These are phyloP conservation scores for Himalopsyche phryganea DNA, from an alignment of 1,140 invertebrate genomes.

Conservation along the genomic window DNA sequence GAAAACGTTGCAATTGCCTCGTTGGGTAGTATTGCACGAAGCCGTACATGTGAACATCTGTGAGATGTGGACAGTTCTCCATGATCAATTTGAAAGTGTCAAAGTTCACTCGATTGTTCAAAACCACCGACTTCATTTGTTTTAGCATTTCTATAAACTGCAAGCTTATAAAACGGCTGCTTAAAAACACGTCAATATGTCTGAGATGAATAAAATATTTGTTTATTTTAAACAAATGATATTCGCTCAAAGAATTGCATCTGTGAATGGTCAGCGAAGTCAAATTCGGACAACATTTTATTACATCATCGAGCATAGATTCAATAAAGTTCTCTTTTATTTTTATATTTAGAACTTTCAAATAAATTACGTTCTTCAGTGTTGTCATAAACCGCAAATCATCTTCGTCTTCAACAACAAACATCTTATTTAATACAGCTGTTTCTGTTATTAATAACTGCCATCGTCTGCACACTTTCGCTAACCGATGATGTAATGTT, in stretches of 20 bases:
- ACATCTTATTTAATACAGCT: background rate
- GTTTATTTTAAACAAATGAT: slow-evolving; percentile 14
- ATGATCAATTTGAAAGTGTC: slow-evolving; percentile 9
- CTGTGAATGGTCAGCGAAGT: slow-evolving; percentile 15
- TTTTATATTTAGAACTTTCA: slow-evolving; percentile 11
- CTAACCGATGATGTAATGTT: background rate
- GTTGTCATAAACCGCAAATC: slow-evolving; percentile 15
- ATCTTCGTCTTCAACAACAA: slow-evolving; percentile 1
- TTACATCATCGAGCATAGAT: slow-evolving; percentile 14
- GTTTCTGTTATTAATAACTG: slow-evolving; percentile 4
- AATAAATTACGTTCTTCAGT: slow-evolving; percentile 7
- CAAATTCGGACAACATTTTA: slow-evolving; percentile 8
- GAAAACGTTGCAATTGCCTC: slow-evolving; percentile 12
- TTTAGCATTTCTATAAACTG: slow-evolving; percentile 14
- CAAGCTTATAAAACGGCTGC: slow-evolving; percentile 13
- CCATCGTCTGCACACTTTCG: slow-evolving; percentile 23
- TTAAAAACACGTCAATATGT: slow-evolving; percentile 23
- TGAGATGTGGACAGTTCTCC: slow-evolving; percentile 8
- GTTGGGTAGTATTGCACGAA: slow-evolving; percentile 19
- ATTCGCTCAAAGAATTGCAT: slow-evolving; percentile 18
- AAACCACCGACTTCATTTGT: slow-evolving; percentile 16
- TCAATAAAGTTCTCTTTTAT: slow-evolving; percentile 20
- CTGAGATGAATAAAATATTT: slow-evolving; percentile 16
- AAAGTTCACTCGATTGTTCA: slow-evolving; percentile 24
- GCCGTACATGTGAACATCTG: slow-evolving; percentile 26